These are phyloP conservation scores for Papilio dardanus DNA, from an alignment of 1,140 invertebrate genomes.

Conservation along the genomic window DNA sequence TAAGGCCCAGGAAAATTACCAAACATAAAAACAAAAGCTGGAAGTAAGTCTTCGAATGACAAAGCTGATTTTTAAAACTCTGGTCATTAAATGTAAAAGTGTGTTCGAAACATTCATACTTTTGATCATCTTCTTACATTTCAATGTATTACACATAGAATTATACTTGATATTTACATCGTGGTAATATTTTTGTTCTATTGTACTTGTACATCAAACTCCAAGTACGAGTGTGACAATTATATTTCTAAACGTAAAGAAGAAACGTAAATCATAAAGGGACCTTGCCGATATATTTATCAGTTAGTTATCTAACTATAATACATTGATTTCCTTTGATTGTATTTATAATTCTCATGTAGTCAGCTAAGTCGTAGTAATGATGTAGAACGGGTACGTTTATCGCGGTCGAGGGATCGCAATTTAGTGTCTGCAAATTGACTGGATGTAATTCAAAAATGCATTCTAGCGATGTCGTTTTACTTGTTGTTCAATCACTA, in stretches of 20 bases:
- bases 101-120: background rate
- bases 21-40: background rate
- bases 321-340: background rate
- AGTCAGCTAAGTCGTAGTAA: background rate
- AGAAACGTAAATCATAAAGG: background rate
- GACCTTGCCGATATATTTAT: background rate
- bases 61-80: background rate
- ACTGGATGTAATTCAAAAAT: slow-evolving; percentile 76
- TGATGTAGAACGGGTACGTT: background rate
- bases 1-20: too few species aligned
- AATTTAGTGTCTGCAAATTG: slow-evolving; percentile 74
- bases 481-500: slow-evolving; percentile 77
- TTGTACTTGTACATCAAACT: background rate
- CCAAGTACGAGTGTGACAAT: background rate
- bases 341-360: background rate
- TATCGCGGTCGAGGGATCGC: slow-evolving; percentile 46
- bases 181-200: background rate
- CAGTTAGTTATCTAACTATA: background rate
- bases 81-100: background rate
- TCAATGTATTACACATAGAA: background rate
- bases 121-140: background rate
- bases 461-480: slow-evolving; percentile 70
- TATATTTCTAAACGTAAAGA: background rate
- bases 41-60: slow-evolving; percentile 6
- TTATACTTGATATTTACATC: too few species aligned